Evolutionary conservation across 2,888 invertebrate species (phyloP), one percentile per base, ranked within the genome.

Genomic region (Melanostoma scalare): DNA sequence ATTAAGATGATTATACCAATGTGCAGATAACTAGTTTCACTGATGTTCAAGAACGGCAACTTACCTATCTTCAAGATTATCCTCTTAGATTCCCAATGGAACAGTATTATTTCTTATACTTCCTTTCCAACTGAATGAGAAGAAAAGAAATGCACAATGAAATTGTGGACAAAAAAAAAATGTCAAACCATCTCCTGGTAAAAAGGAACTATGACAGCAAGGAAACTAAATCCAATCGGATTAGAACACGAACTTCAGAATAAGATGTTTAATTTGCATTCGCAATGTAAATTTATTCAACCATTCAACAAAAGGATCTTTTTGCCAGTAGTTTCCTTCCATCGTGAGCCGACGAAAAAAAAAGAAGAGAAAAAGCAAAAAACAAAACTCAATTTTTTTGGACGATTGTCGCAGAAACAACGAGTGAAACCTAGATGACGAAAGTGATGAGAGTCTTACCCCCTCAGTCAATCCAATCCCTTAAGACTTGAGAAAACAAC

Each of bases 181-280:
- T n/a, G n/a, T 4, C 20, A 36, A 44, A 38, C 10, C 33, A 31
- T 44, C 31, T 40, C 58, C 44, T 8, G 38, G 48, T 10, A 38
- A 33, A 42, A 53, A 35, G 42, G 36, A 69, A 79, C 74, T 58
- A 63, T 67, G 65, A 79, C 65, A 84, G 71, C 69, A 71, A 53
- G 71, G 67, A 79, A 79, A 74, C 61, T 75, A 69, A 79, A 84
- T 84, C 79, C 84, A 79, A 79, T 79, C 79, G 84, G 79, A 84
- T 84, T 79, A 84, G 84, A 52, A 82, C 79, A 84, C 84, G 84
- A 84, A 84, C 84, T 84, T 67, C 44, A 74, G 84, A 74, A 69
- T 79, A 79, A 84, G 84, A 84, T 79, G 84, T 79, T 79, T 84
- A 84, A 84, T 84, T 84, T 84, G 84, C 84, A 84, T 84, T 71